phyloP scores from a whole-genome alignment of 2,888 invertebrate genomes.

The Orthonychiurus folsomi region DNA sequence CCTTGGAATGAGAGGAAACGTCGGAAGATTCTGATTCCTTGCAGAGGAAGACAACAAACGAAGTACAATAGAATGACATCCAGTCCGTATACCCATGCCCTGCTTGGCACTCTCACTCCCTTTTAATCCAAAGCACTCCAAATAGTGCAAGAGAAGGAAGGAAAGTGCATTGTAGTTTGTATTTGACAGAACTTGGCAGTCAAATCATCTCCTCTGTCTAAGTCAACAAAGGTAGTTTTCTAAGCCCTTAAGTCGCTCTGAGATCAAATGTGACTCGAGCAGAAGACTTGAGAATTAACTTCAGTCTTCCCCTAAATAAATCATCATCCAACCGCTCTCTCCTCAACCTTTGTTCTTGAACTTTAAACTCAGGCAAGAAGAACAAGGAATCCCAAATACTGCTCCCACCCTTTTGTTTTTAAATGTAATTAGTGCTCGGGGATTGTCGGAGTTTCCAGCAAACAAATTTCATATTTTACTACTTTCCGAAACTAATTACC shows the following conservation, averaged over 20 bases:
- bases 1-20: neutral
- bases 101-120: neutral
- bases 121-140: neutral
- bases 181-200: conserved; percentile 1
- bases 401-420: too few species aligned
- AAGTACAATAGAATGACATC: neutral
- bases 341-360: neutral
- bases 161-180: conserved; percentile 1
- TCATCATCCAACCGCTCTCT: neutral
- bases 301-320: neutral
- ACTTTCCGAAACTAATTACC: too few species aligned
- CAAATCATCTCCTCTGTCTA: neutral
- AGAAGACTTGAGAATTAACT: neutral
- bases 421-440: too few species aligned
- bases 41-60: neutral
- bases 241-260: neutral
- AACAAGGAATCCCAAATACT: too few species aligned
- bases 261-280: neutral
- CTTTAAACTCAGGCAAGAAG: too few species aligned
- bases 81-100: too few species aligned
- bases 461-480: too few species aligned
- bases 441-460: too few species aligned
- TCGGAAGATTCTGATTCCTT: neutral
- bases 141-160: neutral
- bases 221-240: neutral